Evolutionary conservation across 2,113 vertebrate genomes (phyloP), one percentile per base, ranked within the genome.

Genomic region (Catharus bicknelli): DNA sequence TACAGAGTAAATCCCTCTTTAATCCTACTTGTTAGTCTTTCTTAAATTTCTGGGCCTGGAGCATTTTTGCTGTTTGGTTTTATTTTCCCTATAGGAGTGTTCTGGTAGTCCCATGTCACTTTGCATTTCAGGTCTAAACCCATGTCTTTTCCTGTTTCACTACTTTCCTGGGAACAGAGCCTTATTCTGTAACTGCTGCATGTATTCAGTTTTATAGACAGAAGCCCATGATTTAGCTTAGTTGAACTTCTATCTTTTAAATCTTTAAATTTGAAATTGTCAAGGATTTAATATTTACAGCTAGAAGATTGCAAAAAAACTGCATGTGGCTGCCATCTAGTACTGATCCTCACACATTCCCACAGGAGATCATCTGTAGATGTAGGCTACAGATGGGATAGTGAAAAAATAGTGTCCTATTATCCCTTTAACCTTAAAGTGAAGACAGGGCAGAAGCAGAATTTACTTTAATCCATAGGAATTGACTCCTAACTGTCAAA

Each of bases 1-100:
- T 83, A 68, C 74, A 73, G 45, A 76, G 45, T 69, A 94, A 95
- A 95, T 91, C 62, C 50, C 18, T 73, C 54, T 45, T 38, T 95
- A 90, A 94, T 90, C 77, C 69, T 90, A 50, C 90, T 73, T 80
- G 54, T 48, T 93, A 80, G 20, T 59, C 26, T 50, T 78, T 36
- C 54, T 84, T 82, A 48, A 55, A 47, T 85, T 83, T 85, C 22
- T 25, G 78, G 32, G 18, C 36, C 84, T 25, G 36, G 30, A 75
- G 36, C 30, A 53, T 47, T 94, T 91, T 66, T 85, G 16, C 29
- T 82, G 16, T 42, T 82, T 74, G 8, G 5, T 13, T 3, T 22
- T 70, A 30, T 80, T 83, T 62, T 50, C 11, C 51, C 27, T 17
- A 2, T 3, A 63, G 36, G 34, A 76, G 9, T 34, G 13, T 75